Evolutionary conservation across 2,113 vertebrate species (phyloP).

Genomic region (Lamprotornis superbus): DNA sequence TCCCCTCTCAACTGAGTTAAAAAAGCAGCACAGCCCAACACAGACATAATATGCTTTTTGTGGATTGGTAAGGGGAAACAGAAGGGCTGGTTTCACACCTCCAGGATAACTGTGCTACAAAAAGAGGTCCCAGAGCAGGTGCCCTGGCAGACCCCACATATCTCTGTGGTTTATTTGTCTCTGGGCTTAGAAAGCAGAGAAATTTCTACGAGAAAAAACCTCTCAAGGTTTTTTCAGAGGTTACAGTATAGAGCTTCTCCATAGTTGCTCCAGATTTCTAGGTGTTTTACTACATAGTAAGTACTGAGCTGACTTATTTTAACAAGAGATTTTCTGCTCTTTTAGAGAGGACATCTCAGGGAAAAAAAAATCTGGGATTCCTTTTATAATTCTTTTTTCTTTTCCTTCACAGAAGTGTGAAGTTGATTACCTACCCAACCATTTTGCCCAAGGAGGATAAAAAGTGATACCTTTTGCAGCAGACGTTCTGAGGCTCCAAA

Average conservation of each 20-base stretch:
- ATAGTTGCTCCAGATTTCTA: not conserved
- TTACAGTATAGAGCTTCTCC: not conserved
- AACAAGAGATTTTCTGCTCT: not conserved
- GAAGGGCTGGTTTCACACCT: not conserved
- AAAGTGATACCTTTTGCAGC: not conserved
- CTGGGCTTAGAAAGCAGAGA: not conserved
- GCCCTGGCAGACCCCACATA: not conserved
- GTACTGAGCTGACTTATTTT: not conserved
- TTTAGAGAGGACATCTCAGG: not conserved
- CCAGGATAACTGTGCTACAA: not conserved
- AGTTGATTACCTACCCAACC: not conserved
- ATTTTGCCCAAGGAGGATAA: not conserved
- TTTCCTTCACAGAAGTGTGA: not conserved
- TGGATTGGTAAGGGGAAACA: not conserved
- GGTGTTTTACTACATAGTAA: not conserved
- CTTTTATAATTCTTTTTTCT: not conserved
- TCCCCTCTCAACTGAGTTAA: not conserved
- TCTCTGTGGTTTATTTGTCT: not conserved
- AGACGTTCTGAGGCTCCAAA: not conserved
- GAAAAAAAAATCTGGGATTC: not conserved
- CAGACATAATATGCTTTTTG: not conserved
- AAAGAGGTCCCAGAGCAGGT: not conserved
- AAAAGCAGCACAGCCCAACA: not conserved
- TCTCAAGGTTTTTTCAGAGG: not conserved
- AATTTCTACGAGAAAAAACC: not conserved